Conservation (phyloP, 35 echinoderm and acorn worm genomes). For the Acanthaster planci region DNA sequence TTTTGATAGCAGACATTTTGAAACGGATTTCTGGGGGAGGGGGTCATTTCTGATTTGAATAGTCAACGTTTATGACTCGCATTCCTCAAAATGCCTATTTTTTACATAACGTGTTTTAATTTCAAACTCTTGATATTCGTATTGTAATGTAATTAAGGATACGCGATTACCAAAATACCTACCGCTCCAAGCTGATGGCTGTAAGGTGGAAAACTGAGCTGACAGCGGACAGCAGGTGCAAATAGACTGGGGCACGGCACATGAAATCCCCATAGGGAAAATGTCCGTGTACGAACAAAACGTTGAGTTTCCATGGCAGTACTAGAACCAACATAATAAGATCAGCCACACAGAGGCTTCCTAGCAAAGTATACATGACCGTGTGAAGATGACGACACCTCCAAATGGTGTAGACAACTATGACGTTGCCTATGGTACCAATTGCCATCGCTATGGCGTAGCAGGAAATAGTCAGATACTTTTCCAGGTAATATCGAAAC, state of each 20-base stretch:
- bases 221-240: not conserved
- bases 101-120: no score
- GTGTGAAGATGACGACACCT: slow-evolving; percentile 24
- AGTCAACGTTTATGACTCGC: no score
- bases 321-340: not conserved
- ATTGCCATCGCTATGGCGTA: not conserved
- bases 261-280: not conserved
- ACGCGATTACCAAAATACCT: no score
- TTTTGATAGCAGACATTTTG: no score
- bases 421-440: not conserved
- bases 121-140: no score
- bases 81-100: no score
- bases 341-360: not conserved
- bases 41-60: no score
- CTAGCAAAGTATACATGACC: slow-evolving; percentile 12
- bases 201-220: slow-evolving; percentile 10
- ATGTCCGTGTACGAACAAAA: not conserved
- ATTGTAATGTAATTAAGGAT: no score
- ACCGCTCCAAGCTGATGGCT: slow-evolving; percentile 4
- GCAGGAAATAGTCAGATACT: not conserved
- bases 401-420: not conserved
- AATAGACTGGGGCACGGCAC: not conserved
- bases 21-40: no score
- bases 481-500: no score
- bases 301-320: not conserved